phyloP scores from a whole-genome alignment of 2,113 vertebrate genomes.

The Neofelis nebulosa region DNA sequence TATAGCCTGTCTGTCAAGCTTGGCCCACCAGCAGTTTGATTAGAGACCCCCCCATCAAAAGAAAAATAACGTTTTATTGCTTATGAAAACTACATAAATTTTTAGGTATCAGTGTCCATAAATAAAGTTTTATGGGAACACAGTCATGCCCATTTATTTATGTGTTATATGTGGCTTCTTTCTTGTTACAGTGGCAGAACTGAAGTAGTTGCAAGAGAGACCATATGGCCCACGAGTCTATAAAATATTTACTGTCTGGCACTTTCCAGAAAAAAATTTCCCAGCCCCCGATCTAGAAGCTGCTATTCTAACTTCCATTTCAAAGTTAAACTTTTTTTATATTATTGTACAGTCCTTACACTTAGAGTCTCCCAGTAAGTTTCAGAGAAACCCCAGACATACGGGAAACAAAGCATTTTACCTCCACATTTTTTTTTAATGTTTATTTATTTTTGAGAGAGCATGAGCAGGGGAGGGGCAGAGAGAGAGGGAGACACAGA shows the following conservation, averaged over 20 bases:
- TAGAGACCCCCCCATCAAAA: background rate
- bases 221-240: background rate
- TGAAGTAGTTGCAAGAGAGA: background rate
- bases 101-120: background rate
- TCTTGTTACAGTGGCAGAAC: background rate
- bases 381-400: background rate
- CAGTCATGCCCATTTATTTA: background rate
- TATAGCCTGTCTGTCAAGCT: background rate
- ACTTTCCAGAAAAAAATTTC: background rate
- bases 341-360: constrained; percentile 6
- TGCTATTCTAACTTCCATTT: background rate
- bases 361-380: background rate
- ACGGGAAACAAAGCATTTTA: background rate
- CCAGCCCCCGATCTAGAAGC: background rate
- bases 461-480: too few species aligned
- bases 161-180: background rate
- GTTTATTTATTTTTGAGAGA: too few species aligned
- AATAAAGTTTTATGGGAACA: background rate
- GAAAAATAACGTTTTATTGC: background rate
- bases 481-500: too few species aligned
- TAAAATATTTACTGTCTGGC: background rate
- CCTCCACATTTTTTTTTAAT: too few species aligned
- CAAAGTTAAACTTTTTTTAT: background rate
- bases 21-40: background rate
- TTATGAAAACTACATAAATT: background rate